A percentile compares a stretch with the other conserved stretches of the same genome.
phyloP scores from a whole-genome alignment of 2,888 invertebrate species.

The Flexamia atlantica region DNA sequence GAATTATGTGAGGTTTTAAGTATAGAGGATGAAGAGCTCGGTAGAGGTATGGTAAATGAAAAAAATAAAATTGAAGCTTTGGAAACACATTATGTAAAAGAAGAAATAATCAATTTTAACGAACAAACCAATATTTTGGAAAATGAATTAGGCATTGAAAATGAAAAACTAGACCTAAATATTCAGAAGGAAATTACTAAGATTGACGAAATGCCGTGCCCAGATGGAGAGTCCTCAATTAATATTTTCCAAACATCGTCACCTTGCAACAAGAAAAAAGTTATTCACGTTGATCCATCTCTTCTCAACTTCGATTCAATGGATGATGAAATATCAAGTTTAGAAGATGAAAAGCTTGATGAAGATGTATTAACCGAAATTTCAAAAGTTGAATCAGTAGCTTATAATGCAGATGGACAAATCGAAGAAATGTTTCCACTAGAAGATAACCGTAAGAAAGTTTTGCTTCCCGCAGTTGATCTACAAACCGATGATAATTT shows the following conservation, averaged over 20 bases:
- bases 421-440: neutral
- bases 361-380: conserved; percentile 38
- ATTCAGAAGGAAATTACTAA: conserved; percentile 35
- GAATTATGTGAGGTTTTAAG: conserved; percentile 52
- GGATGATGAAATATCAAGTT: conserved; percentile 39
- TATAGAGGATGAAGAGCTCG: conserved; percentile 45
- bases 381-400: conserved; percentile 9
- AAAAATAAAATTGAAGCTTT: conserved; percentile 11
- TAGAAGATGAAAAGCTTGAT: conserved; percentile 54
- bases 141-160: conserved; percentile 10
- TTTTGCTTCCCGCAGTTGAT: neutral
- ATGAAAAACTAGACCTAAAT: conserved; percentile 41
- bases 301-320: neutral
- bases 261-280: neutral
- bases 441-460: neutral
- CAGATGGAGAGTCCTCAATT: neutral
- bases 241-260: neutral
- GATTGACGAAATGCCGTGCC: conserved; percentile 14
- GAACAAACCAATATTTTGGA: neutral
- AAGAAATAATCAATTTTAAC: neutral
- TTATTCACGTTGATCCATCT: conserved; percentile 27
- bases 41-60: conserved; percentile 27
- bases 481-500: neutral
- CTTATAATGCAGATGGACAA: neutral
- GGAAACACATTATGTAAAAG: conserved; percentile 1